These are phyloP conservation scores for Mastomys natalensis DNA, from an alignment of 2,113 vertebrate genomes.

Conservation along the genomic window DNA sequence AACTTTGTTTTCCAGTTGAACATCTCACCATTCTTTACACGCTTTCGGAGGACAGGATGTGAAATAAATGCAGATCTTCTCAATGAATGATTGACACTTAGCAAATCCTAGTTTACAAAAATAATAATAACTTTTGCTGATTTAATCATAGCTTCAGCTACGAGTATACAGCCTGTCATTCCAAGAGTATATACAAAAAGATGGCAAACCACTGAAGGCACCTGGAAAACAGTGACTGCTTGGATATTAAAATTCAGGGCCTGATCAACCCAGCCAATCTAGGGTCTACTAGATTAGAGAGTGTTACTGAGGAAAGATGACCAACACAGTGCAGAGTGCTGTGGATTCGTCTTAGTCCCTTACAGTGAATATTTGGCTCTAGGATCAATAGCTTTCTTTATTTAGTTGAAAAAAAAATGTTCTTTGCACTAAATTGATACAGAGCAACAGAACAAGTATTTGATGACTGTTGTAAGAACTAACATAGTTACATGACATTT, in stretches of 20 bases:
- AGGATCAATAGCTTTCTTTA: not conserved
- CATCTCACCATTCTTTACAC: not conserved
- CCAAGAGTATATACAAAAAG: not conserved
- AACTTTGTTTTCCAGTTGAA: not conserved
- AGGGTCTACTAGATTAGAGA: not conserved
- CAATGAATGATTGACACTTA: not conserved
- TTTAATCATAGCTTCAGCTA: not conserved
- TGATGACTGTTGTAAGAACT: not conserved
- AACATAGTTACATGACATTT: not conserved
- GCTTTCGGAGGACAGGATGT: not conserved
- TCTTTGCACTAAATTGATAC: conserved; percentile 31
- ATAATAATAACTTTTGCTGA: too few species aligned
- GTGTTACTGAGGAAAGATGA: not conserved
- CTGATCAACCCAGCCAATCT: not conserved
- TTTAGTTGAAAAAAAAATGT: not conserved
- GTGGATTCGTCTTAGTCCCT: not conserved
- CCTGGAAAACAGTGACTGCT: not conserved
- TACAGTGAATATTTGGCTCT: conserved; percentile 1
- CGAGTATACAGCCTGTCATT: not conserved
- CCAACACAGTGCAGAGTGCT: not conserved
- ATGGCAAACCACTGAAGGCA: too few species aligned
- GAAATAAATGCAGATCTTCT: not conserved
- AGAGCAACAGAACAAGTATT: not conserved
- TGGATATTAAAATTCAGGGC: not conserved
- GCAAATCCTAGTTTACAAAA: not conserved